Evolutionary conservation across 2,888 invertebrate genomes (phyloP).

Genomic region (Ctena decussata): DNA sequence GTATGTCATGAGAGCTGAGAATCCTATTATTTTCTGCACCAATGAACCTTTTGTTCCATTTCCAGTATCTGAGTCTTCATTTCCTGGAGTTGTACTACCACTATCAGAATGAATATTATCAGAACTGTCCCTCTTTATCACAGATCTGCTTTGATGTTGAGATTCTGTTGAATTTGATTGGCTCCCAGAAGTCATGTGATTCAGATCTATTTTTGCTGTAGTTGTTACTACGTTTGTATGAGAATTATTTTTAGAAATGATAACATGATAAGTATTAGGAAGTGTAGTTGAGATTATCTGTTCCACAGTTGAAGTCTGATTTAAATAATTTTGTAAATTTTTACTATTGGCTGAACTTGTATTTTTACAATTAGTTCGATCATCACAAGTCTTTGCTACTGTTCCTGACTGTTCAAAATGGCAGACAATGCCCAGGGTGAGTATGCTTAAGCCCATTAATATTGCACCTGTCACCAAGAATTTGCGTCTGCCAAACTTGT

Average conservation of each 20-base stretch:
- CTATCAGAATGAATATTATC: neutral
- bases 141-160: neutral
- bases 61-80: neutral
- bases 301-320: too few species aligned
- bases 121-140: neutral
- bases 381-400: slow-evolving; percentile 56
- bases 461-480: slow-evolving; percentile 87
- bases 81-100: neutral
- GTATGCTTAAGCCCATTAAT: slow-evolving; percentile 85
- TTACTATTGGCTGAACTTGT: neutral
- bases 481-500: slow-evolving; percentile 87
- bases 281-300: neutral
- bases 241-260: neutral
- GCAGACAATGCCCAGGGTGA: slow-evolving; percentile 85
- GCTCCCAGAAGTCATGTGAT: neutral
- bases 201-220: neutral
- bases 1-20: slow-evolving; percentile 87
- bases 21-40: slow-evolving; percentile 81
- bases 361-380: slow-evolving; percentile 30
- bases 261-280: neutral
- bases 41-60: slow-evolving; percentile 2
- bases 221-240: neutral
- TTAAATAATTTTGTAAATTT: too few species aligned
- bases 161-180: neutral
- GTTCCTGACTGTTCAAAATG: slow-evolving; percentile 58